These are phyloP conservation scores for Vollenhovia emeryi DNA, from an alignment of 1,140 invertebrate genomes.

Conservation along the genomic window DNA sequence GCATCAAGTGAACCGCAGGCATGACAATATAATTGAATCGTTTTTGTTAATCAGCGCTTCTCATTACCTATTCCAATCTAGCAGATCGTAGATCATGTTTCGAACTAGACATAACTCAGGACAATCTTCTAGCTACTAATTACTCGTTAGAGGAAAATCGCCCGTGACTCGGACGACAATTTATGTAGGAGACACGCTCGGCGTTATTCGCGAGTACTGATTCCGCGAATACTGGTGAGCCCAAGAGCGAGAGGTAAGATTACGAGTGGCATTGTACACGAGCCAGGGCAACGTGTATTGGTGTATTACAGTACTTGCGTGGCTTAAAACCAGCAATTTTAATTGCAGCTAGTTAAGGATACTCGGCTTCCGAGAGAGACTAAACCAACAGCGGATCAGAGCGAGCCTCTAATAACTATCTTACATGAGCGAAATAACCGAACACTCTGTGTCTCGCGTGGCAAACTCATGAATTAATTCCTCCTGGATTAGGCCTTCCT, in stretches of 20 bases:
- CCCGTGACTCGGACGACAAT: not conserved
- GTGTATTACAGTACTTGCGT: slow-evolving; percentile 11
- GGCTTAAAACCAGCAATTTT: not conserved
- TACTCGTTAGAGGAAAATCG: not conserved
- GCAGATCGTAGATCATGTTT: not conserved
- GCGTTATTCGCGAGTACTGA: not conserved
- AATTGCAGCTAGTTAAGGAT: slow-evolving; percentile 9
- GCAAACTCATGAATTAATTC: slow-evolving; percentile 29
- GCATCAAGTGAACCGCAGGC: too few species aligned
- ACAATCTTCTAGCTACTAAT: not conserved
- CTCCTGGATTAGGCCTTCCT: slow-evolving; percentile 1
- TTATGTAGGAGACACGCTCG: not conserved
- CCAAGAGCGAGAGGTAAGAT: not conserved
- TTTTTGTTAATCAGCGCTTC: not conserved
- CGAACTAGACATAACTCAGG: not conserved
- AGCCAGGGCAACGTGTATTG: not conserved
- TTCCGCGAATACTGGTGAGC: too few species aligned
- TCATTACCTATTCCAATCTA: not conserved
- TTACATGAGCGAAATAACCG: not conserved
- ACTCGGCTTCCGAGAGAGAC: not conserved
- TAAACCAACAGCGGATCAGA: slow-evolving; percentile 6
- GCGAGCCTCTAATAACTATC: not conserved
- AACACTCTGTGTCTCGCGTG: not conserved
- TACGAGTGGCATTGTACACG: not conserved
- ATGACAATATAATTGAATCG: too few species aligned